These are phyloP conservation scores for Formica aserva DNA, from an alignment of 2,888 invertebrate genomes.

Conservation along the genomic window DNA sequence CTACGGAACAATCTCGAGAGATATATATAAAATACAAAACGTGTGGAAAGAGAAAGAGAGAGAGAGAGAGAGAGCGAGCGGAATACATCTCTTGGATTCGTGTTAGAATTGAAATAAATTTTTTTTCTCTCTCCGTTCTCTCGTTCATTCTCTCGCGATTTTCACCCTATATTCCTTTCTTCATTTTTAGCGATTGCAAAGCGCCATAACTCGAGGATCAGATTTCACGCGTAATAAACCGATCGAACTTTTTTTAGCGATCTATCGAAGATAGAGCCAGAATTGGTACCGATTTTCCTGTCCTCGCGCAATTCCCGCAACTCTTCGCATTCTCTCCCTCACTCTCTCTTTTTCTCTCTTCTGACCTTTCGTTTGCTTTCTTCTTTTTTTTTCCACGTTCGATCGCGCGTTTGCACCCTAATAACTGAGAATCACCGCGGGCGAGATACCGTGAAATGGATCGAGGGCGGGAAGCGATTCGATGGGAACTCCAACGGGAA, in stretches of 20 bases:
- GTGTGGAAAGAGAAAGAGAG: too few relatives aligned
- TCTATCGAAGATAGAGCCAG: not conserved
- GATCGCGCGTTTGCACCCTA: conserved; percentile 54
- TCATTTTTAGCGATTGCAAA: not conserved
- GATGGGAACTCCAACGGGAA: conserved; percentile 20
- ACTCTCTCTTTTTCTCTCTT: not conserved
- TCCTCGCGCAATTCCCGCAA: not conserved
- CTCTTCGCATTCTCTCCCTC: not conserved
- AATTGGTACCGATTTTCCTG: not conserved
- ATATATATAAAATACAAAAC: not conserved
- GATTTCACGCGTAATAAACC: not conserved
- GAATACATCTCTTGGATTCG: not conserved
- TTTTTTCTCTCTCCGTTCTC: conserved; percentile 3
- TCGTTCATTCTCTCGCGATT: not conserved
- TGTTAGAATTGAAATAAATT: conserved; percentile 22
- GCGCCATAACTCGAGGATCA: not conserved
- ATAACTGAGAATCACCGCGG: conserved; percentile 53
- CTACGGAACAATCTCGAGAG: conserved; percentile 20
- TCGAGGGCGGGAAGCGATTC: conserved; percentile 9
- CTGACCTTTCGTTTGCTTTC: conserved; percentile 28
- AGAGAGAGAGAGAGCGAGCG: conserved; percentile 3
- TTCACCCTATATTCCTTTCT: not conserved
- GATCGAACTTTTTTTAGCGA: not conserved
- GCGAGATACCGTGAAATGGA: conserved; percentile 60
- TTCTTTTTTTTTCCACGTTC: conserved; percentile 45